phyloP scores from a whole-genome alignment of 2,797 vertebrate species.

The Rhabdophis nuchalis region DNA sequence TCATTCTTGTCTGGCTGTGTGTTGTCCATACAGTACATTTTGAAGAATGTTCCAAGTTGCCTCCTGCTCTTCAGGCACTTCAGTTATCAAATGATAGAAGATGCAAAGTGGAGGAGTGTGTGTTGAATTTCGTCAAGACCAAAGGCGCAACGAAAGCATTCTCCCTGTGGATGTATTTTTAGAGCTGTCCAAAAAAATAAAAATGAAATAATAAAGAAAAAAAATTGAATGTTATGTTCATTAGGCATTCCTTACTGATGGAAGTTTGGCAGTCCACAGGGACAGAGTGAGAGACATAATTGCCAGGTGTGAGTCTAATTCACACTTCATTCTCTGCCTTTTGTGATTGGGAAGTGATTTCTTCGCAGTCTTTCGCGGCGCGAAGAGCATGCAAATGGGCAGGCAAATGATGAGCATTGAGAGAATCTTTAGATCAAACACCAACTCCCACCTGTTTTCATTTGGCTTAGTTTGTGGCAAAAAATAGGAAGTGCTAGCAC shows the following conservation, averaged over 20 bases:
- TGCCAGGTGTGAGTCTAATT: constrained; percentile 48
- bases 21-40: not conserved
- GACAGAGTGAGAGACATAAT: constrained; percentile 50
- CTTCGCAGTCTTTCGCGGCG: not conserved
- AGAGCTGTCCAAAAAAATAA: constrained; percentile 34
- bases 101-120: constrained; percentile 29
- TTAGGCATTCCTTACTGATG: constrained; percentile 51
- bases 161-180: constrained; percentile 49
- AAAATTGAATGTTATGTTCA: constrained; percentile 38
- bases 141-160: constrained; percentile 49
- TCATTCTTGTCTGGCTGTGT: not conserved
- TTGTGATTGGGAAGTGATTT: constrained; percentile 25
- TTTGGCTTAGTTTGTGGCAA: not conserved
- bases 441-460: not conserved
- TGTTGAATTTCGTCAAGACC: constrained; percentile 36
- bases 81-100: constrained; percentile 34
- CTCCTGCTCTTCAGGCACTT: not conserved
- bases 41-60: constrained; percentile 29
- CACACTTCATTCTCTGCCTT: constrained; percentile 28
- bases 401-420: not conserved
- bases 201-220: not conserved
- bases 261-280: constrained; percentile 50
- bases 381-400: not conserved
- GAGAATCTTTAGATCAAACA: not conserved
- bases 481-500: not conserved